Conservation (phyloP, 2,888 invertebrate genomes). For the Oscheius onirici region DNA sequence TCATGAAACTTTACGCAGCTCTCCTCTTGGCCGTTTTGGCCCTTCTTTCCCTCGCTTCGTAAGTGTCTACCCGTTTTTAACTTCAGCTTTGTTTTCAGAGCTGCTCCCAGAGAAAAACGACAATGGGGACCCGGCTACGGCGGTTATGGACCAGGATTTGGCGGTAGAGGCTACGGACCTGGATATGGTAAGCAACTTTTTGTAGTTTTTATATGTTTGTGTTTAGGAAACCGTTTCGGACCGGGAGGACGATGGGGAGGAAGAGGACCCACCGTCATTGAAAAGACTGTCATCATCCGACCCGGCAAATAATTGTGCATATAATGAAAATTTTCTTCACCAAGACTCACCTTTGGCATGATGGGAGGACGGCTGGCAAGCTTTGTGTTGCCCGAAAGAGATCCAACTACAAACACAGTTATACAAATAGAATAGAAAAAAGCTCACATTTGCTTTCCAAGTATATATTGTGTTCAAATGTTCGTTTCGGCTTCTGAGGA, state of each 20-base stretch:
- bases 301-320: slow-evolving; percentile 29
- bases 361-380: slow-evolving; percentile 14
- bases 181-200: not conserved
- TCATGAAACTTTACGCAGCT: slow-evolving; percentile 19
- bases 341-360: slow-evolving; percentile 4
- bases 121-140: slow-evolving; percentile 27
- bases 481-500: slow-evolving; percentile 29
- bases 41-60: slow-evolving; percentile 14
- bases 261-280: slow-evolving; percentile 41
- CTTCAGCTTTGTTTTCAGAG: not conserved
- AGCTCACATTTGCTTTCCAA: slow-evolving; percentile 11
- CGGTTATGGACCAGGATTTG: slow-evolving; percentile 25
- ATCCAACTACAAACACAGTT: slow-evolving; percentile 5
- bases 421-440: not conserved
- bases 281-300: slow-evolving; percentile 45
- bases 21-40: slow-evolving; percentile 17
- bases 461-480: slow-evolving; percentile 21
- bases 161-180: slow-evolving; percentile 32
- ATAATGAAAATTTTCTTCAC: not conserved
- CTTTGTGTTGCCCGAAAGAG: slow-evolving; percentile 12
- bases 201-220: too few relatives aligned
- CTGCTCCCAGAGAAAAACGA: not conserved
- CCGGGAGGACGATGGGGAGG: slow-evolving; percentile 37
- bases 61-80: not conserved
- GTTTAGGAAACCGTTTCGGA: not conserved